Base-by-base conservation (phyloP, 1,140 invertebrate species). In the Melipona quadrifasciata region DNA sequence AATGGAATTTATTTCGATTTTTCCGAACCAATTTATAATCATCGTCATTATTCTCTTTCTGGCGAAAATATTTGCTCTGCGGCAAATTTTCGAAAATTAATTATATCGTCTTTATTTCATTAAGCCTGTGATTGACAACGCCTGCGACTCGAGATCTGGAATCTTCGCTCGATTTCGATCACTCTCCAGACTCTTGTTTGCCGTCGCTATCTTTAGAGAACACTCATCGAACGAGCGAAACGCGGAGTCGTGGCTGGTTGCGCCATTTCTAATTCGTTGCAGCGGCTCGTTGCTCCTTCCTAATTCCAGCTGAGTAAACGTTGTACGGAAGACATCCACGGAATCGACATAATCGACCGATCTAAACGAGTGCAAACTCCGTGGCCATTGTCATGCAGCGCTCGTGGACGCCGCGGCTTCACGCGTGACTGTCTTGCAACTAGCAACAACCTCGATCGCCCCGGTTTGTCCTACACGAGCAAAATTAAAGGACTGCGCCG, bases 301-400 rank as follows among this genome's bases (percentile, higher is more conserved):
- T 39, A 79, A 80, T 80, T 80, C 83, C 39, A 61, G 19, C 8
- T 27, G 51, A n/a, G 70, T 72, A 74, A 80, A 80, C 71, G 10
- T 34, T 58, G 39, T 55, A 27, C 70, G 58, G 17, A 39, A 51
- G 24, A 71, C 34, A 76, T 55, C 27, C 24, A 24, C 31, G 51
- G 76, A 77, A 84, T 84, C 79, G 70, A 57, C 79, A 31, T 55
- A 67, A 71, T 75, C 51, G 75, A 27, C 16, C 80, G 81, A 90
- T 90, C 65, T 86, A 90, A 90, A 91, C 75, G 76, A 90, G 83
- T 86, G 79, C 86, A 89, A 74, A 74, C 64, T 75, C 74, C 70
- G 67, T 76, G 82, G 81, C 80, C 84, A 80, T 92, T 91, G 91
- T 88, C 86, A 90, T 89, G 90, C 89, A 75, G 71, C 70, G 51